phyloP scores from a whole-genome alignment of 2,888 invertebrate species.

The Chouioia cunea region DNA sequence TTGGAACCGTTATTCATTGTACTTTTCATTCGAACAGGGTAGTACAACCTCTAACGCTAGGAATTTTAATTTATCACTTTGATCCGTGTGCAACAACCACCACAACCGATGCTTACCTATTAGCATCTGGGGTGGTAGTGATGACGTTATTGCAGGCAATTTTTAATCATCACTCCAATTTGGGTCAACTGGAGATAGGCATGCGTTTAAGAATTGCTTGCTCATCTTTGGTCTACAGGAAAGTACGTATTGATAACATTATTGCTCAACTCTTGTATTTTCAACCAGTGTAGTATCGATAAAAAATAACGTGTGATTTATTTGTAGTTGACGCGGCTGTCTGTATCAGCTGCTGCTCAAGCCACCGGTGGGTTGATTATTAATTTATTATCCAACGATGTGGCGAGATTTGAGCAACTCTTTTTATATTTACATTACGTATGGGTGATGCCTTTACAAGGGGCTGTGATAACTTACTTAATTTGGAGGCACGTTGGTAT shows the following conservation, averaged over 20 bases:
- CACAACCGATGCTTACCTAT: constrained; percentile 75
- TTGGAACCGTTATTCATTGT: neutral
- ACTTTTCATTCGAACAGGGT: constrained; percentile 70
- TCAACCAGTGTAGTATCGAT: neutral
- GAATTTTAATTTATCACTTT: constrained; percentile 76
- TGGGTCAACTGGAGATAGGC: constrained; percentile 76
- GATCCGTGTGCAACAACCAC: constrained; percentile 70
- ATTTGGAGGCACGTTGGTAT: constrained; percentile 72
- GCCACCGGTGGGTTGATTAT: constrained; percentile 79
- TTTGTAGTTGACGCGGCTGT: constrained; percentile 68
- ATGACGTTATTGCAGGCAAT: constrained; percentile 73
- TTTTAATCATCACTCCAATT: constrained; percentile 75
- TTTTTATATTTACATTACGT: constrained; percentile 80
- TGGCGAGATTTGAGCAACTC: constrained; percentile 83
- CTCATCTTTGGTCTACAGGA: constrained; percentile 86
- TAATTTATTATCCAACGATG: constrained; percentile 88
- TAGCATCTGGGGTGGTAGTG: constrained; percentile 75
- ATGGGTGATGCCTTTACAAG: constrained; percentile 85
- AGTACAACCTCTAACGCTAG: constrained; percentile 74
- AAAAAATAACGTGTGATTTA: constrained; percentile 9
- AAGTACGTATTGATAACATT: constrained; percentile 71
- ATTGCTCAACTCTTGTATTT: constrained; percentile 9
- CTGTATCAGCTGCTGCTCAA: constrained; percentile 57
- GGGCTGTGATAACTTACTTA: constrained; percentile 75
- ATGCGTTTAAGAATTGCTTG: constrained; percentile 83